Conservation (phyloP, 2,888 invertebrate species). For the Leucophenga montana region DNA sequence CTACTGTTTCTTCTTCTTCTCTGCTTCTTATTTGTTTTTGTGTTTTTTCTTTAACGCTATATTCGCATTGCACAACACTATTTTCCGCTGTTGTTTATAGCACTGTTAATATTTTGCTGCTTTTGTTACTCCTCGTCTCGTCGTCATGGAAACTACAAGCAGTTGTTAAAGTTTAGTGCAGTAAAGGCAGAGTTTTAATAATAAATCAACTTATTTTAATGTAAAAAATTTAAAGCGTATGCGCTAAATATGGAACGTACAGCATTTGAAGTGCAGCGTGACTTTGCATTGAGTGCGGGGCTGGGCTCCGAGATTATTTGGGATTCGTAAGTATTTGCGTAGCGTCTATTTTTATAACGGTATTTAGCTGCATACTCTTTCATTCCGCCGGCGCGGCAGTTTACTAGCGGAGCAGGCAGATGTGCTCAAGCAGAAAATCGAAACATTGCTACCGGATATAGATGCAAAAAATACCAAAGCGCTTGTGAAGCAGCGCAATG, state of each 20-base stretch:
- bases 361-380: neutral
- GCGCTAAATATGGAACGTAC: conserved; percentile 45
- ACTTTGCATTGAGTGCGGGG: conserved; percentile 58
- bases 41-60: neutral
- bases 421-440: conserved; percentile 49
- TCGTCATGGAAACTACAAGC: neutral
- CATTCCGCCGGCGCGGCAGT: too few relatives aligned
- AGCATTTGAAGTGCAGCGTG: conserved; percentile 60
- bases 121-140: too few relatives aligned
- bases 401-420: conserved; percentile 47
- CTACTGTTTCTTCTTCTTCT: neutral
- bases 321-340: conserved; percentile 58
- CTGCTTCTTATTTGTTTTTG: neutral
- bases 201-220: too few relatives aligned
- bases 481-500: conserved; percentile 45
- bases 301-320: conserved; percentile 60
- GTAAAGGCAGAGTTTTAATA: too few relatives aligned
- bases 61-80: neutral
- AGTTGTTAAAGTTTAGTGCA: too few relatives aligned
- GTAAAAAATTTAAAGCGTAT: too few relatives aligned
- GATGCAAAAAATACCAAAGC: conserved; percentile 13
- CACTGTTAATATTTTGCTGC: too few relatives aligned
- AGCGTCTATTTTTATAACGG: conserved; percentile 1
- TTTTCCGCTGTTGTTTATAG: too few relatives aligned
- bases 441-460: conserved; percentile 39